A percentile compares a stretch with the other conserved stretches of the same genome.
Evolutionary conservation across 1,140 invertebrate genomes (phyloP).

Genomic region (Rhopalosiphum maidis): DNA sequence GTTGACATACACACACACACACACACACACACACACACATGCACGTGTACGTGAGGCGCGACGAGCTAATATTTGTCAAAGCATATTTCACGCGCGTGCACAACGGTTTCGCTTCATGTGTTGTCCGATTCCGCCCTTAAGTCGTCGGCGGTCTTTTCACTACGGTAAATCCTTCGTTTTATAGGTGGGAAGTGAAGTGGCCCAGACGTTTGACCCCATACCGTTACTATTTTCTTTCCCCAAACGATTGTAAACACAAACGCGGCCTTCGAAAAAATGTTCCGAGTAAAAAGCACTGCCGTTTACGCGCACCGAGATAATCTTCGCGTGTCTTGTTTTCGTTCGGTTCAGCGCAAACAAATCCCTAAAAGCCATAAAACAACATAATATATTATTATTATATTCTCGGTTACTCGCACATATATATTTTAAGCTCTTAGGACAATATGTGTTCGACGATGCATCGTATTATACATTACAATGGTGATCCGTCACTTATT

Average conservation of each 20-base stretch:
- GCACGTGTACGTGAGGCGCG: neutral
- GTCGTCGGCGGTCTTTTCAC: neutral
- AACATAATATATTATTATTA: neutral
- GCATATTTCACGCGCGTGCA: conserved; percentile 52
- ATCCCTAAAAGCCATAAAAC: neutral
- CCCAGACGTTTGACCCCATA: conserved; percentile 24
- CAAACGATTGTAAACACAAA: neutral
- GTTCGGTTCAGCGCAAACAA: neutral
- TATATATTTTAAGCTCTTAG: neutral
- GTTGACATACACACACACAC: conserved; percentile 22
- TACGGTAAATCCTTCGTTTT: neutral
- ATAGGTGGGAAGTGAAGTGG: neutral
- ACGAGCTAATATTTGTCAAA: conserved; percentile 56
- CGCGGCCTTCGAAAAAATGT: conserved; percentile 1
- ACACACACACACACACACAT: neutral
- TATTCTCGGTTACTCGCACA: neutral
- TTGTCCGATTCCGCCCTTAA: conserved; percentile 18
- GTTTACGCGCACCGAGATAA: neutral
- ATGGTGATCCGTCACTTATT: neutral
- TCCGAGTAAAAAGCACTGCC: neutral
- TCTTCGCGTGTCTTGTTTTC: neutral
- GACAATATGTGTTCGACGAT: neutral
- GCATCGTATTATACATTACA: neutral
- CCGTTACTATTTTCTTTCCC: neutral
- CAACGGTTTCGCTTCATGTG: neutral